phyloP scores from a whole-genome alignment of 2,797 vertebrate species.

The Brachymystax lenok region DNA sequence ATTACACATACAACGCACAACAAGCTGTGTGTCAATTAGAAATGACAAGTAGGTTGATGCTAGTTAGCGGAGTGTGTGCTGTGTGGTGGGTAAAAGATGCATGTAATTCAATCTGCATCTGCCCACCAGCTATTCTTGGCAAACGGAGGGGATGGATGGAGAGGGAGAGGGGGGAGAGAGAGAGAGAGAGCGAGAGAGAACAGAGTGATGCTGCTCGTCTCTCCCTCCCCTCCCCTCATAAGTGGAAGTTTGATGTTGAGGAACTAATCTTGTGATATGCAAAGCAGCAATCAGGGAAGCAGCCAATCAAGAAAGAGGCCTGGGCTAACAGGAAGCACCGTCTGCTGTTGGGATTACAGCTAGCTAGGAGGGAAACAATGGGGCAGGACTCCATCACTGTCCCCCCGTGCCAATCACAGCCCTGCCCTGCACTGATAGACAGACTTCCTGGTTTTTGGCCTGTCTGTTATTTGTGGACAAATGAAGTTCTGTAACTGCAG shows the following conservation, averaged over 20 bases:
- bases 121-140: conserved; percentile 52
- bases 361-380: background rate
- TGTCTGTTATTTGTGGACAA: background rate
- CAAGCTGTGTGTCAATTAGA: conserved; percentile 55
- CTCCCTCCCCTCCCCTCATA: background rate
- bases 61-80: conserved; percentile 53
- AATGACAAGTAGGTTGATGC: conserved; percentile 46
- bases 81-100: conserved; percentile 59
- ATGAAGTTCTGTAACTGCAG: background rate
- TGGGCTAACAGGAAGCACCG: background rate
- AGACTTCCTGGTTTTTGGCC: too few relatives aligned
- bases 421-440: background rate
- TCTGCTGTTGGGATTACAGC: background rate
- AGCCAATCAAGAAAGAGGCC: background rate
- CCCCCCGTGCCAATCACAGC: too few relatives aligned
- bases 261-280: conserved; percentile 11
- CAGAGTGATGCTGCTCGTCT: background rate
- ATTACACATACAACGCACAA: conserved; percentile 63
- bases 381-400: background rate
- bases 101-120: conserved; percentile 55
- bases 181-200: background rate
- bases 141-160: background rate
- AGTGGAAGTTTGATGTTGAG: background rate
- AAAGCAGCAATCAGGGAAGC: background rate
- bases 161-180: background rate